Percentiles rank a stretch among this genome's conserved stretches.
Evolutionary conservation across 2,888 invertebrate species (phyloP).

Genomic region (Rugalucina vietnamica): DNA sequence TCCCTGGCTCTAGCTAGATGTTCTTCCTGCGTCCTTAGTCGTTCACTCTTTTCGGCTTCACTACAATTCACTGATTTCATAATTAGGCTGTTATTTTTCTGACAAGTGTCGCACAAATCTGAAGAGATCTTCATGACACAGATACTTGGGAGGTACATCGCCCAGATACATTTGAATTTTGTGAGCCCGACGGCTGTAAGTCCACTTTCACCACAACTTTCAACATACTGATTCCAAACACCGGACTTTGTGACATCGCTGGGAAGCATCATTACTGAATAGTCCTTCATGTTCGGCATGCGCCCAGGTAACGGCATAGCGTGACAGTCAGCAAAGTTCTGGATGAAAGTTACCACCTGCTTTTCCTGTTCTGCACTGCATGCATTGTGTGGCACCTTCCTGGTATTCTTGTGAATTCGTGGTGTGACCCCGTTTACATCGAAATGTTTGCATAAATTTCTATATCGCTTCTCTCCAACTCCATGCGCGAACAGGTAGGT

Average conservation of each 20-base stretch:
- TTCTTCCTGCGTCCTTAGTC: neutral
- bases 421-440: neutral
- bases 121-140: neutral
- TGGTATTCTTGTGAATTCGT: neutral
- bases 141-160: neutral
- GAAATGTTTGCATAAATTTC: neutral
- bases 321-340: neutral
- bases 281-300: conserved; percentile 2
- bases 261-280: neutral
- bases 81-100: neutral
- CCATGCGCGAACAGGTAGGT: neutral
- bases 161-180: neutral
- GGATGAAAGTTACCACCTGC: neutral
- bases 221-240: neutral
- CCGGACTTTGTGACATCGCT: neutral
- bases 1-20: conserved; percentile 3
- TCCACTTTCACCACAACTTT: neutral
- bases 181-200: neutral
- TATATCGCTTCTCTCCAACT: neutral
- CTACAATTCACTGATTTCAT: neutral
- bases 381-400: too few relatives aligned
- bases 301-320: neutral
- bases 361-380: too few relatives aligned
- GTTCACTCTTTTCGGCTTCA: neutral
- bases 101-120: neutral